A percentile compares a stretch with the other conserved stretches of the same genome.
Conservation (phyloP, 2,113 vertebrate genomes). For the Pelecanoides urinatrix region DNA sequence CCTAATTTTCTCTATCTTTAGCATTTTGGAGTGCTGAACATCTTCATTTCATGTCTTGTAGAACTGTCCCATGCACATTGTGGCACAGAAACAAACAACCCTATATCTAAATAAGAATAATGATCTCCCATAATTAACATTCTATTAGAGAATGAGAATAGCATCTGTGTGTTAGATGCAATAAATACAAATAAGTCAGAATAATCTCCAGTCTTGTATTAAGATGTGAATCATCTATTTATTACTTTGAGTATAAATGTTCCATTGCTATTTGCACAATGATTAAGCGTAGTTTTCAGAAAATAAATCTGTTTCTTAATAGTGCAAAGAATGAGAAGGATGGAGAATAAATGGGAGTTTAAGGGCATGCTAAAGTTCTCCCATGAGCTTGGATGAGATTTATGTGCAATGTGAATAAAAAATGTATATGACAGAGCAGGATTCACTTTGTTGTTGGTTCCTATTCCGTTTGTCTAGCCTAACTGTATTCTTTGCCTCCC, state of each 20-base stretch:
- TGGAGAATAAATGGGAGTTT: slow-evolving; percentile 39
- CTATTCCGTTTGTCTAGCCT: slow-evolving; percentile 39
- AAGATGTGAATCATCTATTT: slow-evolving; percentile 33
- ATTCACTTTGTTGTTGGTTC: slow-evolving; percentile 38
- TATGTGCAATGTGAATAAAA: slow-evolving; percentile 52
- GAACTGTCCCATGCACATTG: neutral
- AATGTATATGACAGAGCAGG: slow-evolving; percentile 9
- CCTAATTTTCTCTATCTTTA: neutral
- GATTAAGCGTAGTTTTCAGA: slow-evolving; percentile 46
- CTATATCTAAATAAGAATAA: neutral
- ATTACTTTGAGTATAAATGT: slow-evolving; percentile 39
- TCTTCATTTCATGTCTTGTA: neutral
- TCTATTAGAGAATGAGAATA: neutral
- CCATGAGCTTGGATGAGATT: slow-evolving; percentile 42
- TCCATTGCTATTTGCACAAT: slow-evolving; percentile 47
- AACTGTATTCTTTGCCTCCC: slow-evolving; percentile 26
- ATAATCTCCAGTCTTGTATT: neutral
- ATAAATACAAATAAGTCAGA: slow-evolving; percentile 25
- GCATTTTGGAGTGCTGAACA: neutral
- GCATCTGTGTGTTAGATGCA: neutral
- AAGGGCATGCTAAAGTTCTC: slow-evolving; percentile 42
- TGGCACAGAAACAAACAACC: neutral
- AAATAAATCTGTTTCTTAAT: slow-evolving; percentile 54
- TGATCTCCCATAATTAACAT: slow-evolving; percentile 13
- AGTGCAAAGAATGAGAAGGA: slow-evolving; percentile 42